These are phyloP conservation scores for Chloroceryle amazona DNA, from an alignment of 2,797 vertebrate genomes.

Conservation along the genomic window DNA sequence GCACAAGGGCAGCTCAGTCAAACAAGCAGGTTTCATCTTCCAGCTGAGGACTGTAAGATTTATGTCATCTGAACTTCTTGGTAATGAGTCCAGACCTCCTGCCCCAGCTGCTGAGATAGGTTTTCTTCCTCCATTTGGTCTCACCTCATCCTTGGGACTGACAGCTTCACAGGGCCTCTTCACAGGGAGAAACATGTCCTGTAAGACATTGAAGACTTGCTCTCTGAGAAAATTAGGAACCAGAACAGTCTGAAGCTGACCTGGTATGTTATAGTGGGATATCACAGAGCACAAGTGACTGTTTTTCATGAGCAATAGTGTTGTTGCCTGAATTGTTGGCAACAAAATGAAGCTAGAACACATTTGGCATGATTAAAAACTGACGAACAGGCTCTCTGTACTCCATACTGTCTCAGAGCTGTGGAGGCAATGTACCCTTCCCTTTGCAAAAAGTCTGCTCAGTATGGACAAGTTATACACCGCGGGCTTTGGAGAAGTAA, in stretches of 20 bases:
- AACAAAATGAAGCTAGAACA: neutral
- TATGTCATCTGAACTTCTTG: neutral
- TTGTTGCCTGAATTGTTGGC: neutral
- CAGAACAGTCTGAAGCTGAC: neutral
- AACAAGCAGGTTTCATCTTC: neutral
- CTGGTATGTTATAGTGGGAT: fast-evolving
- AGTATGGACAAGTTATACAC: neutral
- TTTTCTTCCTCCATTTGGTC: neutral
- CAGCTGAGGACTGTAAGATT: neutral
- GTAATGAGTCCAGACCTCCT: neutral
- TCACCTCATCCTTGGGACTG: neutral
- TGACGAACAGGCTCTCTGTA: neutral
- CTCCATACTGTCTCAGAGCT: neutral
- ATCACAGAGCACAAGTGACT: neutral
- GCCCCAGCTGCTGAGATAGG: neutral
- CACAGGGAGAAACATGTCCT: neutral
- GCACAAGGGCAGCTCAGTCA: neutral
- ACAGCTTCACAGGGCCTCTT: neutral
- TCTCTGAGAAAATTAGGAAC: neutral
- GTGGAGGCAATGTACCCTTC: neutral
- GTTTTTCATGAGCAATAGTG: neutral
- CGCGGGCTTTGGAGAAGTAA: fast-evolving
- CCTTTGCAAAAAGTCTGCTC: neutral
- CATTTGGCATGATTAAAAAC: fast-evolving
- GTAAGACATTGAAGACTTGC: neutral